phyloP scores from a whole-genome alignment of 2,113 vertebrate genomes.

The Cisticola juncidis region DNA sequence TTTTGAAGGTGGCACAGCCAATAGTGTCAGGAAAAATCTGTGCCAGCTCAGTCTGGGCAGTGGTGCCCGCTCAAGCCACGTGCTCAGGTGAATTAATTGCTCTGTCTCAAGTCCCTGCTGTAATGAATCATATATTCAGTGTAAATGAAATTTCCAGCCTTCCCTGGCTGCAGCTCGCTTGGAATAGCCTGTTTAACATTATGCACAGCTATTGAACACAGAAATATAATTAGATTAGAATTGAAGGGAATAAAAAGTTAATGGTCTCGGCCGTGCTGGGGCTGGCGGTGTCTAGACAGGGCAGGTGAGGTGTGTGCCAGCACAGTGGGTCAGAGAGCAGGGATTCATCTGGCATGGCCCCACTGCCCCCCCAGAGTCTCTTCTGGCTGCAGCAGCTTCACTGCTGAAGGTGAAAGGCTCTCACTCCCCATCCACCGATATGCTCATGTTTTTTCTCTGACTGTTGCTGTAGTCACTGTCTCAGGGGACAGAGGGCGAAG shows the following conservation, averaged over 20 bases:
- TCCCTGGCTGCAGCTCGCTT: constrained; percentile 24
- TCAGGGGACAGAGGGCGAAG: accelerated
- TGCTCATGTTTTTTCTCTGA: background rate
- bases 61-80: accelerated
- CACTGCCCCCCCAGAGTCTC: background rate
- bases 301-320: background rate
- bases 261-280: background rate
- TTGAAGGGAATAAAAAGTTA: background rate
- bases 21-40: background rate
- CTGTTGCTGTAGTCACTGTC: accelerated
- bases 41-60: background rate
- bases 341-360: background rate
- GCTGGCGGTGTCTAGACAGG: background rate
- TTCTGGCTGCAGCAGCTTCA: background rate
- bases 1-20: background rate
- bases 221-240: constrained; percentile 54
- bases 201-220: constrained; percentile 22
- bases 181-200: constrained; percentile 18
- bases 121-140: constrained; percentile 40
- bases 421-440: background rate
- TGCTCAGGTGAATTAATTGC: background rate
- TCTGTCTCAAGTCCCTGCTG: background rate
- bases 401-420: background rate
- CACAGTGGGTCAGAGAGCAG: too few species aligned
- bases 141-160: constrained; percentile 57